Evolutionary conservation across 2,888 invertebrate genomes (phyloP).

Genomic region (Zaprionus lineosus): DNA sequence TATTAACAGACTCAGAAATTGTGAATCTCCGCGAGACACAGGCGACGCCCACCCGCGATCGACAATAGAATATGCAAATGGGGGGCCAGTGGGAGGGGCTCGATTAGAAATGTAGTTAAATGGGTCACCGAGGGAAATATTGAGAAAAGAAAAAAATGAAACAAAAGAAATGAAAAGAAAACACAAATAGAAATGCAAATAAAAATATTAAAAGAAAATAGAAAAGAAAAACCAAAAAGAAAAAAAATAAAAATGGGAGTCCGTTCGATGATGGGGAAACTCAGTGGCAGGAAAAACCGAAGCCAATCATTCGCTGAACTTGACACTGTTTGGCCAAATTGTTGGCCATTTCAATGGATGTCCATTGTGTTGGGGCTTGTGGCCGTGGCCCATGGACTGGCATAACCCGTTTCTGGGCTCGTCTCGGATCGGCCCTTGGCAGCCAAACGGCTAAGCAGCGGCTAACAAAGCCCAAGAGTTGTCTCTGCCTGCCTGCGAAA

Average conservation of each 20-base stretch:
- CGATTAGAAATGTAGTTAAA: slow-evolving; percentile 53
- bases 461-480: slow-evolving; percentile 1
- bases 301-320: slow-evolving; percentile 44
- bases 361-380: not conserved
- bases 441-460: too few relatives aligned
- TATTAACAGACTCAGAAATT: slow-evolving; percentile 63
- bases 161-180: too few relatives aligned
- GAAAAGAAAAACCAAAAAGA: too few relatives aligned
- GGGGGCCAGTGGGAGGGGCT: slow-evolving; percentile 51
- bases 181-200: too few relatives aligned
- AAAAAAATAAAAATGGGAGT: not conserved
- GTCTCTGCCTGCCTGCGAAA: slow-evolving; percentile 26
- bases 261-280: not conserved
- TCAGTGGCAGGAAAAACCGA: not conserved
- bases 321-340: slow-evolving; percentile 53
- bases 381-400: slow-evolving; percentile 2
- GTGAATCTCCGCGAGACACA: slow-evolving; percentile 45
- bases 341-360: slow-evolving; percentile 2
- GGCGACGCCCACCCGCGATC: slow-evolving; percentile 11
- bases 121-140: slow-evolving; percentile 64
- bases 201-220: too few relatives aligned
- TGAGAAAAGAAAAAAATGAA: too few relatives aligned
- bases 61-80: slow-evolving; percentile 53
- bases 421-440: slow-evolving; percentile 21
- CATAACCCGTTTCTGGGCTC: slow-evolving; percentile 28